Conservation (phyloP, 1,140 invertebrate genomes). For the Sarcophaga peregrina region DNA sequence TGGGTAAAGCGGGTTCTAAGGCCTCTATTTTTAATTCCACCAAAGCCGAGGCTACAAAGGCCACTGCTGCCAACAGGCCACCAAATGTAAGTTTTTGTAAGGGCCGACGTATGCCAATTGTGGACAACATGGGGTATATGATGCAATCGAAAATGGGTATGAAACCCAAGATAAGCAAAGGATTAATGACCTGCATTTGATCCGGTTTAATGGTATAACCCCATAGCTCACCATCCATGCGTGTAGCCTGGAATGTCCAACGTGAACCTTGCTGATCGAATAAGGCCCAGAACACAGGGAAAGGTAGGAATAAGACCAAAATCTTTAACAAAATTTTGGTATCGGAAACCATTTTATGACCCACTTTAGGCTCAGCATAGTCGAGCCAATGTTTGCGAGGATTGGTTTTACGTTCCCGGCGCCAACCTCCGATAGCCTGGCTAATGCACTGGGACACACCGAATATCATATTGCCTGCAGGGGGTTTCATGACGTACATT, state of each 20-base stretch:
- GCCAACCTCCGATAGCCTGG: conserved; percentile 68
- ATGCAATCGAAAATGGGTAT: conserved; percentile 87
- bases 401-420: conserved; percentile 68
- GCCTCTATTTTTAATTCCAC: conserved; percentile 83
- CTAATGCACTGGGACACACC: conserved; percentile 80
- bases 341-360: conserved; percentile 74
- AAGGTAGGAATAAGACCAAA: conserved; percentile 78
- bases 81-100: conserved; percentile 84
- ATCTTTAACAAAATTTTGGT: conserved; percentile 75
- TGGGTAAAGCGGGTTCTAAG: conserved; percentile 72
- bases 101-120: conserved; percentile 69
- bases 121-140: conserved; percentile 74
- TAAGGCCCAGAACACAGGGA: conserved; percentile 87
- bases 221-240: conserved; percentile 86
- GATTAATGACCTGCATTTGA: conserved; percentile 91
- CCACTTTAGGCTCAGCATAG: conserved; percentile 80
- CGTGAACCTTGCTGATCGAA: conserved; percentile 89
- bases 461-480: conserved; percentile 85
- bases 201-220: conserved; percentile 80
- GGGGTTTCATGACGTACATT: conserved; percentile 81
- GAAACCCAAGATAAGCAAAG: conserved; percentile 84
- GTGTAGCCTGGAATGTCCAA: conserved; percentile 94
- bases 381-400: conserved; percentile 80
- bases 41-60: conserved; percentile 89
- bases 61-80: conserved; percentile 82